A percentile compares a stretch with the other conserved stretches of the same genome.
phyloP scores from a whole-genome alignment of 2,888 invertebrate genomes.

The Allophyes oxyacanthae region DNA sequence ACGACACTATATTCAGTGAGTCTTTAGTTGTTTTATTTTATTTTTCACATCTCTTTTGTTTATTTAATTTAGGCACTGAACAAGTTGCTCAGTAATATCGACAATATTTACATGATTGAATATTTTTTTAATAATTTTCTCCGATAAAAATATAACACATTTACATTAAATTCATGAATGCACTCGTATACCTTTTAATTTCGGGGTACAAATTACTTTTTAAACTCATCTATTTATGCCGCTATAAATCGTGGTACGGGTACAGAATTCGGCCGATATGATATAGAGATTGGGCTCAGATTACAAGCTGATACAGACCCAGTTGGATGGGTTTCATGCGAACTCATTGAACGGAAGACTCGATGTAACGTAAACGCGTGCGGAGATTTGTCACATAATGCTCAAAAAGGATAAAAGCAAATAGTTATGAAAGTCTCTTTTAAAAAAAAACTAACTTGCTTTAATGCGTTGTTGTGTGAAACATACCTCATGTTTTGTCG shows the following conservation, averaged over 20 bases:
- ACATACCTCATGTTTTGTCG: slow-evolving; percentile 15
- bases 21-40: too few species aligned
- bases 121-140: too few species aligned
- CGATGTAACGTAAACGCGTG: slow-evolving; percentile 55
- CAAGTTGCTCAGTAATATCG: too few species aligned
- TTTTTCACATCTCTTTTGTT: too few species aligned
- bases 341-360: slow-evolving; percentile 60
- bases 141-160: too few species aligned
- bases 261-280: slow-evolving; percentile 48
- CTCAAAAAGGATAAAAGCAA: slow-evolving; percentile 36
- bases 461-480: neutral
- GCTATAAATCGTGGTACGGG: slow-evolving; percentile 50
- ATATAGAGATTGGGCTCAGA: slow-evolving; percentile 59
- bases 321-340: slow-evolving; percentile 55
- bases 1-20: too few species aligned
- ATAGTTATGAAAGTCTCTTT: slow-evolving; percentile 5
- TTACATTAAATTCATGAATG: too few species aligned
- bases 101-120: too few species aligned
- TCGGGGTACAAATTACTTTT: too few species aligned
- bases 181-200: too few species aligned
- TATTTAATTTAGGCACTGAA: too few species aligned
- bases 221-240: too few species aligned
- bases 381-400: slow-evolving; percentile 52
- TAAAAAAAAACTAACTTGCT: neutral
- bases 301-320: slow-evolving; percentile 57